These are phyloP conservation scores for Ceratitis capitata DNA, from an alignment of 1,140 invertebrate species.

Conservation along the genomic window DNA sequence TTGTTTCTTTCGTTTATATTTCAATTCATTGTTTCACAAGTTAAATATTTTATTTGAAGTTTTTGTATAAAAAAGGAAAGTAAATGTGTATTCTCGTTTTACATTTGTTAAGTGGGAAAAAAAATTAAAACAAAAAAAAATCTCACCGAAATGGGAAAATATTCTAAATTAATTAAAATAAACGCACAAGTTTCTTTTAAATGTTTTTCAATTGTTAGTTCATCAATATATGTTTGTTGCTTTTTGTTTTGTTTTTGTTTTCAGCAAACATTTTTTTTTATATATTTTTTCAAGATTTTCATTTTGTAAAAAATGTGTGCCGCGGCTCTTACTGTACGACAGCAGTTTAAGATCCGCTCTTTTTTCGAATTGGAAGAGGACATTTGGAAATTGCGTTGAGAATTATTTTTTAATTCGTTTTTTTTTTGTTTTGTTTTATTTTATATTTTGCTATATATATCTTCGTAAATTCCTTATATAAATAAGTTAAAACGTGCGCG, in stretches of 20 bases:
- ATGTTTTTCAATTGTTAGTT: slow-evolving; percentile 38
- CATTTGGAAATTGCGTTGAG: slow-evolving; percentile 37
- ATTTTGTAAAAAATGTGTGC: neutral
- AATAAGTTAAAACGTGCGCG: slow-evolving; percentile 28
- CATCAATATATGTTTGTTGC: slow-evolving; percentile 29
- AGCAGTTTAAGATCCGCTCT: neutral
- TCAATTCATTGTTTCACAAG: slow-evolving; percentile 60
- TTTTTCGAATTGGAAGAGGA: slow-evolving; percentile 21
- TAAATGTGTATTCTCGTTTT: slow-evolving; percentile 37
- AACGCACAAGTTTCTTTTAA: slow-evolving; percentile 33
- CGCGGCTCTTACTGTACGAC: neutral
- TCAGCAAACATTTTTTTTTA: slow-evolving; percentile 10
- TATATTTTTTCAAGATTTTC: slow-evolving; percentile 34
- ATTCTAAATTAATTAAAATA: slow-evolving; percentile 21
- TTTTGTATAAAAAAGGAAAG: slow-evolving; percentile 62
- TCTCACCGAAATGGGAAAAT: neutral
- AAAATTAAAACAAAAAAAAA: slow-evolving; percentile 3
- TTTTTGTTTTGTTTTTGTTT: slow-evolving; percentile 20
- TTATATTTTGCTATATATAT: slow-evolving; percentile 15
- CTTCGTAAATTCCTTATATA: neutral
- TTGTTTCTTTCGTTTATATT: slow-evolving; percentile 28
- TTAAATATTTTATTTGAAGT: slow-evolving; percentile 37
- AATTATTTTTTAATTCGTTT: neutral
- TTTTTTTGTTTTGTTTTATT: neutral
- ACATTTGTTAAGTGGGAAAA: slow-evolving; percentile 38